Conservation (phyloP, 1,140 invertebrate species). For the Wiebesia pumilae region DNA sequence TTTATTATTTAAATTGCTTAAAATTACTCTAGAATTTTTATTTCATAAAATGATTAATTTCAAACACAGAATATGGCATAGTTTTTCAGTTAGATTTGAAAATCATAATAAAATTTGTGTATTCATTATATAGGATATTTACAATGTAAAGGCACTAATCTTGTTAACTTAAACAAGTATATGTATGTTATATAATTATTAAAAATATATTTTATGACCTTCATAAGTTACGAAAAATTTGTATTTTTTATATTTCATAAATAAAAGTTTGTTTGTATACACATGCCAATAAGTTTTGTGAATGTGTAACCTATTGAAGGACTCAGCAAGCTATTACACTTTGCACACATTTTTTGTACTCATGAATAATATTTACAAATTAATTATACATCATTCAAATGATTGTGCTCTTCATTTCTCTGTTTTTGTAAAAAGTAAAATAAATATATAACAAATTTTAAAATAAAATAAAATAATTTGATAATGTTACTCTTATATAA, state of each 20-base stretch:
- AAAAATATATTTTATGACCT: not conserved
- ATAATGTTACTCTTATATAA: not conserved
- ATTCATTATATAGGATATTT: not conserved
- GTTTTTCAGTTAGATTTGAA: not conserved
- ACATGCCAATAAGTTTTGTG: not conserved
- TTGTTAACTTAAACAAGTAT: not conserved
- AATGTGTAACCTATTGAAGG: not conserved
- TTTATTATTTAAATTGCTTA: not conserved
- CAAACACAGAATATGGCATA: not conserved
- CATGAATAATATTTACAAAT: constrained; percentile 1
- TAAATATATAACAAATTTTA: constrained; percentile 9
- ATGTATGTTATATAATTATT: not conserved
- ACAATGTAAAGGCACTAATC: not conserved
- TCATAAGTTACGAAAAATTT: not conserved
- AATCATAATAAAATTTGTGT: not conserved
- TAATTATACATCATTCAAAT: not conserved
- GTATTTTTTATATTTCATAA: not conserved
- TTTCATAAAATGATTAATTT: not conserved
- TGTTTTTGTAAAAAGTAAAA: not conserved
- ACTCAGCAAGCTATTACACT: not conserved
- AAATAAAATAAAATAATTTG: constrained; percentile 12
- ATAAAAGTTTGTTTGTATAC: not conserved
- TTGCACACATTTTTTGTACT: constrained; percentile 5
- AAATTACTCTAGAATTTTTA: not conserved
- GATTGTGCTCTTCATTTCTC: not conserved